Base-by-base conservation (phyloP, 2,113 vertebrate genomes). In the Pomatorhinus ruficollis region DNA sequence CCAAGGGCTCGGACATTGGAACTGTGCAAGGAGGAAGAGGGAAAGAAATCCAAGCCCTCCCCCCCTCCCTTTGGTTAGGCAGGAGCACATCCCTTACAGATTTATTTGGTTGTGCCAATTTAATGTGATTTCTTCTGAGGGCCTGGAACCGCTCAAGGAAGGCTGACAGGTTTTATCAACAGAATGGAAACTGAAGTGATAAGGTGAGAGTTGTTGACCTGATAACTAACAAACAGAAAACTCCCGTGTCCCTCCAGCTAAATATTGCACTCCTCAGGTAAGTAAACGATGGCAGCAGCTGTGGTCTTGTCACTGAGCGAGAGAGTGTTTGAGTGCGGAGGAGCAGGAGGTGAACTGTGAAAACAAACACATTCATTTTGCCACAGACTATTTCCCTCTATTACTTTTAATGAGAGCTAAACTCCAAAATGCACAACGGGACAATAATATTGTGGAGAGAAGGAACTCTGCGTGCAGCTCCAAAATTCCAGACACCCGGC, bases 181-280 rank as follows among this genome's bases (percentile, higher is more conserved):
- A 95, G 89, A 95, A 93, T 92, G 93, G 93, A 95, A 96, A 84
- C 95, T 95, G 96, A 96, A 96, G 95, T 95, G 96, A 97, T 96
- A 95, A 96, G 96, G 96, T 97, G 95, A 95, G 95, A 95, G 94
- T 90, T 97, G 96, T 68, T 97, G 96, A 97, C 96, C 95, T 97
- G 96, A 91, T 97, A 96, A 96, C 93, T 96, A 95, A 95, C 94
- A 97, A 96, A 95, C 94, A 92, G 95, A 93, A 95, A 96, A 95
- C 93, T 96, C 93, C 89, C 87, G 86, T 87, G 94, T 97, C 94
- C 96, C 96, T 95, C 86, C 89, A 96, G 96, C 95, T 95, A 97
- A 97, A 96, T 95, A 93, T 96, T 96, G 95, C 89, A 71, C 91
- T 96, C 94, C 79, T 95, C 91, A 95, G 94, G 96, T 97, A 95